Conservation (phyloP, 2,888 invertebrate species). For the Cyaniris semiargus region DNA sequence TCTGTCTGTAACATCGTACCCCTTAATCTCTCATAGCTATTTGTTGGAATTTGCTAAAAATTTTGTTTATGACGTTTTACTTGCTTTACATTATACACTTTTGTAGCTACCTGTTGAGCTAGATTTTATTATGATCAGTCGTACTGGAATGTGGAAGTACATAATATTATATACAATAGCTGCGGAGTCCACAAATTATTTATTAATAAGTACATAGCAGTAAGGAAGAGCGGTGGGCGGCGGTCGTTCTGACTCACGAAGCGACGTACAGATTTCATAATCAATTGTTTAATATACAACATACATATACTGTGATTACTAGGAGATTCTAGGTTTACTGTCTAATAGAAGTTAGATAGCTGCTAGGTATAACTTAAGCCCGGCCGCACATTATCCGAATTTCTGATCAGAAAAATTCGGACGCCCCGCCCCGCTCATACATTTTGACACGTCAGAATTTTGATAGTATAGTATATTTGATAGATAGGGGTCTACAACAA, state of each 20-base stretch:
- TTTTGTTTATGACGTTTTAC: no score
- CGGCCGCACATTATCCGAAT: no score
- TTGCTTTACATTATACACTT: no score
- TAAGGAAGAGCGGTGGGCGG: slow-evolving; percentile 35
- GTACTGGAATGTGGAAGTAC: background rate
- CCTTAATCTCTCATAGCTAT: no score
- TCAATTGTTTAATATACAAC: slow-evolving; percentile 22
- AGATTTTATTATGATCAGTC: background rate
- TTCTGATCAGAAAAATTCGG: no score
- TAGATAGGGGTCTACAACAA: no score
- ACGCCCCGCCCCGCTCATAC: no score
- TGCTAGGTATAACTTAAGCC: background rate
- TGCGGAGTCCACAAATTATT: background rate
- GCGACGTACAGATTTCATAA: slow-evolving; percentile 27
- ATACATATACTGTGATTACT: background rate
- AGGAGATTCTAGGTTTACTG: background rate
- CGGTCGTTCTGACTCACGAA: slow-evolving; percentile 45
- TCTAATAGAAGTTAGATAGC: background rate
- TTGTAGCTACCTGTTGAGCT: background rate
- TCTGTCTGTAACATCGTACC: no score
- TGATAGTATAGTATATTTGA: no score
- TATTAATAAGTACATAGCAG: slow-evolving; percentile 30
- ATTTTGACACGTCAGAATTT: no score
- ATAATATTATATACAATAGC: background rate
- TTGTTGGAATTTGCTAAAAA: no score